Evolutionary conservation across 2,113 vertebrate genomes (phyloP).

Genomic region (Tyto alba): DNA sequence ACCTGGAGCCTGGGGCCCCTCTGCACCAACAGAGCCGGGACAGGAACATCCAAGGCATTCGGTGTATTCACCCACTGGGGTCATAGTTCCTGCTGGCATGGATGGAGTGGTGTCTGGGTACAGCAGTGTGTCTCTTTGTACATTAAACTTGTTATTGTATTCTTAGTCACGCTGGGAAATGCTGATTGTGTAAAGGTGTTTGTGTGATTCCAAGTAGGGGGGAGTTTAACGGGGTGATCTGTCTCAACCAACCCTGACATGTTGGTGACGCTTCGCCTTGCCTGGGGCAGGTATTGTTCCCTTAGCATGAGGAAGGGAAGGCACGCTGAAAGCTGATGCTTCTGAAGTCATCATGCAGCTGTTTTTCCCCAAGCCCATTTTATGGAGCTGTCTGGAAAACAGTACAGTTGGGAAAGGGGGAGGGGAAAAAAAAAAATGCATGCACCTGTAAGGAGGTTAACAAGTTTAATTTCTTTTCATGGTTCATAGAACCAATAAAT

Average conservation of each 20-base stretch:
- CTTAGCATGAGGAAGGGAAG: not conserved
- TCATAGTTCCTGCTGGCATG: not conserved
- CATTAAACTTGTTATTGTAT: not conserved
- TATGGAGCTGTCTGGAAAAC: not conserved
- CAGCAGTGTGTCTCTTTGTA: not conserved
- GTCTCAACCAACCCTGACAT: not conserved
- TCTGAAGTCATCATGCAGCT: not conserved
- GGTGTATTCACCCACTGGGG: rapidly evolving
- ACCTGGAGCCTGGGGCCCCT: not conserved
- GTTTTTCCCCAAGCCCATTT: not conserved
- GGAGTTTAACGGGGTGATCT: not conserved
- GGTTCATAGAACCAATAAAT: conserved; percentile 81
- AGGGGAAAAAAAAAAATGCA: not conserved
- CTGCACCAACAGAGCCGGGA: not conserved
- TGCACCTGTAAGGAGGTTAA: not conserved
- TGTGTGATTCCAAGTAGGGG: not conserved
- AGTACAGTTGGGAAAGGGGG: rapidly evolving
- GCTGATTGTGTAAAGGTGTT: not conserved
- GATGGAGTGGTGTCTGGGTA: rapidly evolving
- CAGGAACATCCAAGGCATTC: rapidly evolving
- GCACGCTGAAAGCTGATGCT: rapidly evolving
- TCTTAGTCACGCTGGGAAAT: not conserved
- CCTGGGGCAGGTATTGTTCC: not conserved
- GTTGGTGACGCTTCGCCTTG: not conserved
- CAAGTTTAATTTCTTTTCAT: conserved; percentile 68